Evolutionary conservation across 1,140 invertebrate species (phyloP).

Genomic region (Patella vulgata): DNA sequence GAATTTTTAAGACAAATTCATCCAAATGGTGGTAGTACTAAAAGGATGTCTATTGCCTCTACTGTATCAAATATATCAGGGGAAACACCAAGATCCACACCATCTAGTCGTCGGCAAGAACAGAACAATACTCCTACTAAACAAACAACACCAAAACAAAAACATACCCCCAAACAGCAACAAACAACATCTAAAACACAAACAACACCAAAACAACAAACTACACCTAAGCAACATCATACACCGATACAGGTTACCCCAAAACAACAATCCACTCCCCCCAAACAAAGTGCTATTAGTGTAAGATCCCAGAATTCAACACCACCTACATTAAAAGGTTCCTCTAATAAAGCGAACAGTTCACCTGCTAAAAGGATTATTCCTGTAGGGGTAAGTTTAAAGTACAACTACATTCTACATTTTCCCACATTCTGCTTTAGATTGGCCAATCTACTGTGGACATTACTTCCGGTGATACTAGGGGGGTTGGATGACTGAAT

Average conservation of each 20-base stretch:
- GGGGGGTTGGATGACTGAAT: no score
- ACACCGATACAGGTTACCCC: no score
- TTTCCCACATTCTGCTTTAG: not conserved
- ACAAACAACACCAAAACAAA: conserved; percentile 11
- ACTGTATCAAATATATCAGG: conserved; percentile 46
- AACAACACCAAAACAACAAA: not conserved
- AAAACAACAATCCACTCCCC: no score
- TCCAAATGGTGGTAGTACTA: conserved; percentile 38
- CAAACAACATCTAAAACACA: conserved; percentile 16
- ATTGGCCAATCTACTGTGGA: no score
- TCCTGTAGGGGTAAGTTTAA: not conserved
- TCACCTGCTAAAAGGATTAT: conserved; percentile 1
- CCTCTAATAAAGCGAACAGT: not conserved
- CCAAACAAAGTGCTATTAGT: no score
- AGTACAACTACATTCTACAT: not conserved
- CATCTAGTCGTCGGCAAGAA: conserved; percentile 8
- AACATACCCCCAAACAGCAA: conserved; percentile 4
- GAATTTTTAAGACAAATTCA: conserved; percentile 38
- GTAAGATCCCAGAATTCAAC: no score
- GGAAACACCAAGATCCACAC: conserved; percentile 29
- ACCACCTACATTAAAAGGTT: no score
- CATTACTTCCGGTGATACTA: no score
- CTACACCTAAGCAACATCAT: no score
- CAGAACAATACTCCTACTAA: conserved; percentile 3
- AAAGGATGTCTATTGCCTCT: conserved; percentile 47